Conservation (phyloP, 1,140 invertebrate genomes). For the Andrena cerasifolii region DNA sequence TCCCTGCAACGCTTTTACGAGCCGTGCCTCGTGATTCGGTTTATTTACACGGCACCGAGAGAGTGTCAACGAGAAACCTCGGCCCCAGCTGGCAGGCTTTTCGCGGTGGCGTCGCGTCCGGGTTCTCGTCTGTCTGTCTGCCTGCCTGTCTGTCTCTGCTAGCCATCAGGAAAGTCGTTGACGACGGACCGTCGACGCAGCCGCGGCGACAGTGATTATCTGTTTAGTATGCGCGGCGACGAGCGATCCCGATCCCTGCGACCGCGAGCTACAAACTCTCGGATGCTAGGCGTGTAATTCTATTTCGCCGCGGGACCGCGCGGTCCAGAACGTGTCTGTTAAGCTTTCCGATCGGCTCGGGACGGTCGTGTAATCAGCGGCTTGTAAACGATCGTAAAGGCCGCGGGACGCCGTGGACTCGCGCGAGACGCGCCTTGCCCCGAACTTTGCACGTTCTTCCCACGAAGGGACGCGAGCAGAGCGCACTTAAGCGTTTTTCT, state of each 20-base stretch:
- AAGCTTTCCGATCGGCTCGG: not conserved
- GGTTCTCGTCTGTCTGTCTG: slow-evolving; percentile 11
- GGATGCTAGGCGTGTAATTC: no score
- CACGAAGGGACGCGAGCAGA: slow-evolving; percentile 66
- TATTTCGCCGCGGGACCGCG: no score
- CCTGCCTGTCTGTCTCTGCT: slow-evolving; percentile 24
- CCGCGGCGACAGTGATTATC: slow-evolving; percentile 55
- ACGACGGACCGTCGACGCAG: slow-evolving; percentile 56
- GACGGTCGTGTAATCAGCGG: no score
- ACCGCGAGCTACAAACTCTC: slow-evolving; percentile 28
- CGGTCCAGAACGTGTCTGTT: no score
- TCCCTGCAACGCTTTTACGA: not conserved
- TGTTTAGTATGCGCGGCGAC: slow-evolving; percentile 60
- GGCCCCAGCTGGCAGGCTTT: slow-evolving; percentile 41
- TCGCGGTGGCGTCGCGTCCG: slow-evolving; percentile 36
- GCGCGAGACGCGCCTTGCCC: slow-evolving; percentile 19
- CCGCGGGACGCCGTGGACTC: not conserved
- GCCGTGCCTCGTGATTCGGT: slow-evolving; percentile 22
- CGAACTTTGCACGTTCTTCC: slow-evolving; percentile 63
- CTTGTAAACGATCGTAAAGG: no score
- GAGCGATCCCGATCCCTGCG: slow-evolving; percentile 61
- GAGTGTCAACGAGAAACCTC: slow-evolving; percentile 59
- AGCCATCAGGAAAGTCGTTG: slow-evolving; percentile 42
- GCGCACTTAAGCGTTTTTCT: slow-evolving; percentile 72
- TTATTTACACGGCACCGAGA: slow-evolving; percentile 50